Evolutionary conservation across 2,797 vertebrate species (phyloP).

Genomic region (Gymnodraco acuticeps): DNA sequence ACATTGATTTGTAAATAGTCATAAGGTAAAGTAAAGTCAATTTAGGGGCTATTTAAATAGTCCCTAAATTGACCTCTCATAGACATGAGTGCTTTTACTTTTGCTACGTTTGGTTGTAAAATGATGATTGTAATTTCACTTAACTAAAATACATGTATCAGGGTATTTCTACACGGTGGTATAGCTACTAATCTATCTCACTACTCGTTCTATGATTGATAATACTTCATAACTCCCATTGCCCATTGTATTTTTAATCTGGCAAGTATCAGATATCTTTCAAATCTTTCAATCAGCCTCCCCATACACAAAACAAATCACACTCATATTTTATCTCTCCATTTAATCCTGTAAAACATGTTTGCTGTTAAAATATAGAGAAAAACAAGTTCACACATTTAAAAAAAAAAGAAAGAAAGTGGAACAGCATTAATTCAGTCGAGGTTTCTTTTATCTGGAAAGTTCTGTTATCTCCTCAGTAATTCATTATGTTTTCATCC

Average conservation of each 20-base stretch:
- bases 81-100: neutral
- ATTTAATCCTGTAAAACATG: slow-evolving; percentile 7
- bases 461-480: slow-evolving; percentile 45
- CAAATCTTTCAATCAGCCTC: slow-evolving; percentile 5
- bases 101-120: neutral
- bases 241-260: slow-evolving; percentile 23
- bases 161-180: neutral
- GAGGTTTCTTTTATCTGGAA: slow-evolving; percentile 57
- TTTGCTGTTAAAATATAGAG: slow-evolving; percentile 7
- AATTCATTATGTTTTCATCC: slow-evolving; percentile 54
- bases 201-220: neutral
- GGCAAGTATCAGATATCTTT: slow-evolving; percentile 37
- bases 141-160: neutral
- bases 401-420: neutral
- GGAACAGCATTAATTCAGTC: slow-evolving; percentile 41
- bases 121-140: neutral
- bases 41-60: neutral
- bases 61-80: neutral
- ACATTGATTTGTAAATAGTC: neutral
- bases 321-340: slow-evolving; percentile 7
- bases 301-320: neutral
- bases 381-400: slow-evolving; percentile 23
- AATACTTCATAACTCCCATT: neutral
- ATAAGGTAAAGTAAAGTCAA: too few relatives aligned
- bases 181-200: neutral